A percentile compares a stretch with the other conserved stretches of the same genome.
These are phyloP conservation scores for Otocyon megalotis DNA, from an alignment of 2,113 vertebrate species.

Conservation along the genomic window DNA sequence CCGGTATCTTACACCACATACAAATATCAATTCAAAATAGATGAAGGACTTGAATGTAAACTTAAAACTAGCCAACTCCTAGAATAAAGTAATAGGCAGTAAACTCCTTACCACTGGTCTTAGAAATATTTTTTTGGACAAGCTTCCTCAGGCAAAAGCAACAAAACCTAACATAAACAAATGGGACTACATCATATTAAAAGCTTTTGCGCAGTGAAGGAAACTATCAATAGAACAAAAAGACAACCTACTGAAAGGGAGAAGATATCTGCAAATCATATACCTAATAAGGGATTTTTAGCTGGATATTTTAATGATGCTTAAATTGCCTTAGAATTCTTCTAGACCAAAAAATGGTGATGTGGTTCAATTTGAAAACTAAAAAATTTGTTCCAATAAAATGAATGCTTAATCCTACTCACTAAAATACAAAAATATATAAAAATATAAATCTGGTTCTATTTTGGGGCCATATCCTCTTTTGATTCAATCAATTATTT, in stretches of 20 bases:
- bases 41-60: background rate
- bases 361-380: background rate
- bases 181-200: background rate
- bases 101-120: background rate
- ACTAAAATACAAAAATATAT: slow-evolving; percentile 32
- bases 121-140: background rate
- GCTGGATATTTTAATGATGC: background rate
- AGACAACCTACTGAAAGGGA: background rate
- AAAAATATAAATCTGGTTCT: background rate
- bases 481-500: background rate
- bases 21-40: background rate
- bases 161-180: background rate
- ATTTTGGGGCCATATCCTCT: background rate
- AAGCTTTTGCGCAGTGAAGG: background rate
- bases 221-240: background rate
- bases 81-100: background rate
- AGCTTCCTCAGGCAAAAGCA: background rate
- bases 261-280: background rate
- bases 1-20: background rate
- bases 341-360: background rate
- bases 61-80: background rate
- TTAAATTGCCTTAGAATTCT: background rate
- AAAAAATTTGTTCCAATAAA: background rate
- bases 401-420: background rate
- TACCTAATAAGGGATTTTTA: background rate